A percentile compares a stretch with the other conserved stretches of the same genome.
These are phyloP conservation scores for Pseudomyrmex cubaensis DNA, from an alignment of 1,140 invertebrate species.

Conservation along the genomic window DNA sequence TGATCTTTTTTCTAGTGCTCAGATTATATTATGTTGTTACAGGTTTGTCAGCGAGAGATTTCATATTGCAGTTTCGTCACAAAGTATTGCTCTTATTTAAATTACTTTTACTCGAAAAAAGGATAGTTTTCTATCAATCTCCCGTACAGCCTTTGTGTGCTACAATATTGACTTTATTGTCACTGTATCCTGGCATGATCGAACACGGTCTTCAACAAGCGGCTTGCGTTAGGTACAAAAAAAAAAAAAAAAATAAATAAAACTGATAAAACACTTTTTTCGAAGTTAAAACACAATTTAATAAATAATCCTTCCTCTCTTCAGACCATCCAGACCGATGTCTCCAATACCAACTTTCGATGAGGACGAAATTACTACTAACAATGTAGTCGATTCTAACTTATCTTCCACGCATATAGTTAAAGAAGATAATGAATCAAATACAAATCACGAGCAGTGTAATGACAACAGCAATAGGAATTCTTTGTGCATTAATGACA, in stretches of 20 bases:
- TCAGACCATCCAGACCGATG: constrained; percentile 91
- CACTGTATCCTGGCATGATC: constrained; percentile 95
- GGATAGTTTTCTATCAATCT: constrained; percentile 96
- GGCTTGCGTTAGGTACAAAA: constrained; percentile 90
- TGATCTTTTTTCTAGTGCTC: too few relatives aligned
- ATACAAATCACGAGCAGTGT: constrained; percentile 61
- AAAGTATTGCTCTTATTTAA: constrained; percentile 98
- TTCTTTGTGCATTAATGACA: constrained; percentile 77
- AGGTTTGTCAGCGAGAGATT: constrained; percentile 92
- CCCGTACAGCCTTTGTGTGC: constrained; percentile 96
- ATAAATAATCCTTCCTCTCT: constrained; percentile 70
- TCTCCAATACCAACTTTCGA: constrained; percentile 91
- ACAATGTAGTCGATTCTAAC: constrained; percentile 79
- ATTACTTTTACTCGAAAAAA: constrained; percentile 94
- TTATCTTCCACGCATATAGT: constrained; percentile 74
- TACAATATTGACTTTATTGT: constrained; percentile 94
- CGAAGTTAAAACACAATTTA: neutral
- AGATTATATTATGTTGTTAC: constrained; percentile 73
- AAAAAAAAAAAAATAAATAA: too few relatives aligned
- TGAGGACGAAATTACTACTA: constrained; percentile 82
- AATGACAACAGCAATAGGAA: constrained; percentile 72
- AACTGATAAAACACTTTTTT: neutral
- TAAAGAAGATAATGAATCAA: constrained; percentile 78
- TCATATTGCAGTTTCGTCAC: constrained; percentile 95
- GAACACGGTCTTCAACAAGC: constrained; percentile 94